Evolutionary conservation across 2,797 vertebrate genomes (phyloP).

Genomic region (Trichosurus vulpecula): DNA sequence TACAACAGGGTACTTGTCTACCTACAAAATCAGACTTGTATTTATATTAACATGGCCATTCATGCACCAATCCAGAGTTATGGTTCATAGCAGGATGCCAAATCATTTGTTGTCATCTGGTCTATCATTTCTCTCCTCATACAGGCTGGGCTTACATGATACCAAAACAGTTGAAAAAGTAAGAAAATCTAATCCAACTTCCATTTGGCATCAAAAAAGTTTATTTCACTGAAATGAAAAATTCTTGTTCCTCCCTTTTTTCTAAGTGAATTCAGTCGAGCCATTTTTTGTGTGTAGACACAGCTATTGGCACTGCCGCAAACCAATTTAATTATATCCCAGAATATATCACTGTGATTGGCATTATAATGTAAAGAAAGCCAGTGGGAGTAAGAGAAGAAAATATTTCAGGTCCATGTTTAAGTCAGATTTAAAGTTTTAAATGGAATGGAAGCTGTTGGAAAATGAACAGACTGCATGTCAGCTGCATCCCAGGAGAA

Average conservation of each 20-base stretch:
- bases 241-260: neutral
- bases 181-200: slow-evolving; percentile 33
- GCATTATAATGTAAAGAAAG: slow-evolving; percentile 21
- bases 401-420: slow-evolving; percentile 27
- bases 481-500: slow-evolving; percentile 32
- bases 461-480: slow-evolving; percentile 24
- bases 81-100: neutral
- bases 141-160: neutral
- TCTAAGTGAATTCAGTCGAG: neutral
- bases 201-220: neutral
- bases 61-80: neutral
- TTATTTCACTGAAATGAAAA: neutral
- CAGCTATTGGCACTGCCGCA: neutral
- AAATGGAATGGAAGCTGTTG: neutral
- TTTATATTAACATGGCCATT: neutral
- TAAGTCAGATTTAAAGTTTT: slow-evolving; percentile 35
- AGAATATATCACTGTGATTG: neutral
- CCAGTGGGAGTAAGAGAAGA: slow-evolving; percentile 6
- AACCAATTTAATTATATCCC: slow-evolving; percentile 21
- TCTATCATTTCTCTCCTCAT: neutral
- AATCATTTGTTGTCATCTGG: neutral
- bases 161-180: slow-evolving; percentile 12
- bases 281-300: neutral
- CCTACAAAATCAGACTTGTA: neutral
- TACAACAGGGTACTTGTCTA: neutral